Evolutionary conservation across 1,140 invertebrate species (phyloP).

Genomic region (Gyrodactylus salaris): DNA sequence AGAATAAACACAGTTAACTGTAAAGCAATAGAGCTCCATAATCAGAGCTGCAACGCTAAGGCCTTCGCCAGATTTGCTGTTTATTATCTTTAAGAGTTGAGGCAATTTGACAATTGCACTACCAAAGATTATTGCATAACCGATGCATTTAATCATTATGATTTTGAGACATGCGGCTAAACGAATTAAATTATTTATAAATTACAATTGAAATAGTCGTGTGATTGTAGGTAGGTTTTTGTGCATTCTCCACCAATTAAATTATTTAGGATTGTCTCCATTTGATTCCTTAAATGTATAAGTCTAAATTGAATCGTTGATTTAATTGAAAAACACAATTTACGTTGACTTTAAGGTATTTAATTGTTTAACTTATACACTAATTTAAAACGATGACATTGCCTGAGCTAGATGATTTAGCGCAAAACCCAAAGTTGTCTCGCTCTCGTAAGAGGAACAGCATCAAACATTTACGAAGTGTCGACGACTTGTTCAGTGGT

Average conservation of each 20-base stretch:
- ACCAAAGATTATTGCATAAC: slow-evolving; percentile 2
- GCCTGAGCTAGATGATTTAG: background rate
- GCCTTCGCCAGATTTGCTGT: background rate
- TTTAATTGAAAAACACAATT: too few relatives aligned
- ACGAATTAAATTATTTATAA: background rate
- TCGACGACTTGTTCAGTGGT: background rate
- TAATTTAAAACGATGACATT: background rate
- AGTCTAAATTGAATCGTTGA: too few relatives aligned
- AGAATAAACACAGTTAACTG: background rate
- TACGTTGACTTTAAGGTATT: too few relatives aligned
- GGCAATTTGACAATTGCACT: slow-evolving; percentile 4
- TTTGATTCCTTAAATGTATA: too few relatives aligned
- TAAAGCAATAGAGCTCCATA: background rate
- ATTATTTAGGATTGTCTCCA: background rate
- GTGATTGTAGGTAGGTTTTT: background rate
- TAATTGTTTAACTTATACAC: too few relatives aligned
- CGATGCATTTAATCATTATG: background rate
- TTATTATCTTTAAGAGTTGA: slow-evolving; percentile 4
- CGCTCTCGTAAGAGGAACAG: background rate
- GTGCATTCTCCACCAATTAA: background rate
- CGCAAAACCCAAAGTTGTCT: background rate
- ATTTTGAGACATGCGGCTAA: background rate
- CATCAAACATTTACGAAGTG: background rate
- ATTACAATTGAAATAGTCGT: background rate
- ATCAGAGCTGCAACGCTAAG: background rate